Conservation (phyloP, 1,140 invertebrate species). For the Chironomus tepperi region DNA sequence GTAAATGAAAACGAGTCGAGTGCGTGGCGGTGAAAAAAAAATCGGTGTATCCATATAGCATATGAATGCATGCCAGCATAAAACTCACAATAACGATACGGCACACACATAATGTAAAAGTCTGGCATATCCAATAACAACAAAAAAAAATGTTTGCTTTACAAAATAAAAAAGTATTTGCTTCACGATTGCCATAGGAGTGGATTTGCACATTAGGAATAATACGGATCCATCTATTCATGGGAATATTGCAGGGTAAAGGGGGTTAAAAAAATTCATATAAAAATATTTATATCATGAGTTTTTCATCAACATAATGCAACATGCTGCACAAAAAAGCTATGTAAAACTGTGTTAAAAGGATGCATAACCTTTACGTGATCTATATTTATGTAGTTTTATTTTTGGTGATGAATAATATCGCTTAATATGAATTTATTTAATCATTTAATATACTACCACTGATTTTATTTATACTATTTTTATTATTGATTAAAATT, state of each 20-base stretch:
- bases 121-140: not conserved
- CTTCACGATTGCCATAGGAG: not conserved
- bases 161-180: not conserved
- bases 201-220: conserved; percentile 1
- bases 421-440: not conserved
- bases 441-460: not conserved
- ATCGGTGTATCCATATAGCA: not conserved
- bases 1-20: not conserved
- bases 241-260: not conserved
- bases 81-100: not conserved
- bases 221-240: not conserved
- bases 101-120: not conserved
- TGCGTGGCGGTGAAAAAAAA: not conserved
- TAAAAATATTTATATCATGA: not conserved
- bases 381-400: too few relatives aligned
- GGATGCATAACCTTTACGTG: too few relatives aligned
- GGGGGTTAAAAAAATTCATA: not conserved
- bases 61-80: conserved; percentile 6
- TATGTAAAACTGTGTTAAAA: too few relatives aligned
- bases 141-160: not conserved
- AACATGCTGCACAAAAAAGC: not conserved
- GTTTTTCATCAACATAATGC: conserved; percentile 4
- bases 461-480: not conserved
- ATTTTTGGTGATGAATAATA: not conserved
- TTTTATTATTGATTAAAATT: not conserved